Conservation (phyloP, 2,113 vertebrate species). For the Heterocephalus glaber region DNA sequence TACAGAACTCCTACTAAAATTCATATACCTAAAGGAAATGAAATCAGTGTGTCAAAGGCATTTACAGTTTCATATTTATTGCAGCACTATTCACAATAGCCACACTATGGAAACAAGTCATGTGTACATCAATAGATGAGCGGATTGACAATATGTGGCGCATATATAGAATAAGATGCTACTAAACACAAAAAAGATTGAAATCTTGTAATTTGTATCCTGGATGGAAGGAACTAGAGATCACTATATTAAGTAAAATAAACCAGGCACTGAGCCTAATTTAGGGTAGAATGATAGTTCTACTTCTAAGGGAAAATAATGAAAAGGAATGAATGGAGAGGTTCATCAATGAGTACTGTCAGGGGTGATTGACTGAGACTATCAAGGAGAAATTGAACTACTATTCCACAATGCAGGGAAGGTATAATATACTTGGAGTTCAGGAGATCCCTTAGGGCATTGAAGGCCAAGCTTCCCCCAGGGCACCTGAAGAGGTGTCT, state of each 20-base stretch:
- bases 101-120: too few species aligned
- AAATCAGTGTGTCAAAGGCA: not conserved
- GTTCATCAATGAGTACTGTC: not conserved
- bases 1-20: not conserved
- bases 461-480: too few species aligned
- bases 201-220: not conserved
- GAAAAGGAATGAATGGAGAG: not conserved
- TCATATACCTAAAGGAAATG: not conserved
- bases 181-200: too few species aligned
- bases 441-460: too few species aligned
- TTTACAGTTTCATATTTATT: not conserved
- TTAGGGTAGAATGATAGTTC: not conserved
- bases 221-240: not conserved
- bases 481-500: too few species aligned
- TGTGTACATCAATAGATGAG: not conserved
- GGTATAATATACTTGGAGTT: too few species aligned
- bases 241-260: not conserved
- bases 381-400: too few species aligned
- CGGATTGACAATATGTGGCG: not conserved
- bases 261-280: not conserved
- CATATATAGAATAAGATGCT: not conserved
- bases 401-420: too few species aligned
- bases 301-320: not conserved
- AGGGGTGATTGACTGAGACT: too few species aligned
- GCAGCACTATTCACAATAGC: not conserved